phyloP scores from a whole-genome alignment of 2,888 invertebrate species.

The Drosophila silvestris region DNA sequence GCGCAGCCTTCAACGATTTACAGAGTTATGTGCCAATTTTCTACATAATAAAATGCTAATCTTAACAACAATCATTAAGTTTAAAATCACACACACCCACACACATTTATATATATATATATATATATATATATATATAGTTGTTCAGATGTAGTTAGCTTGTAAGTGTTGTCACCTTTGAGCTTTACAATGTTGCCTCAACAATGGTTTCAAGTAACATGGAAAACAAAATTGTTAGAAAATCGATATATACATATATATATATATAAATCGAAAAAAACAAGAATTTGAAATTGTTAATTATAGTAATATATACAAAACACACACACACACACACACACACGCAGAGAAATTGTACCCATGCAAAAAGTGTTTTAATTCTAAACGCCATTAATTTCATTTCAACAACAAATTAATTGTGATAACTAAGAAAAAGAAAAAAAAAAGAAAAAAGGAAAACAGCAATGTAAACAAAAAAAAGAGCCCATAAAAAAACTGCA shows the following conservation, averaged over 20 bases:
- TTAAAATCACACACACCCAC: slow-evolving; percentile 35
- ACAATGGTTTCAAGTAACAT: slow-evolving; percentile 78
- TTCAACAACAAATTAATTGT: slow-evolving; percentile 68
- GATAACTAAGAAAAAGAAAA: slow-evolving; percentile 52
- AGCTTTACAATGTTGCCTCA: slow-evolving; percentile 82
- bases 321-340: slow-evolving; percentile 18
- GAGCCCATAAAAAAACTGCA: slow-evolving; percentile 45
- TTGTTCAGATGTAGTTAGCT: slow-evolving; percentile 45
- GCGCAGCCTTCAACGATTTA: slow-evolving; percentile 72
- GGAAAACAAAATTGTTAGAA: slow-evolving; percentile 72
- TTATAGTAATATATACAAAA: slow-evolving; percentile 45
- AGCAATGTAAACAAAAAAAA: background rate
- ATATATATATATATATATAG: slow-evolving; percentile 33
- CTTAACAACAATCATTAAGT: slow-evolving; percentile 44
- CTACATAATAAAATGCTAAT: slow-evolving; percentile 59
- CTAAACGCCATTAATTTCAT: slow-evolving; percentile 66
- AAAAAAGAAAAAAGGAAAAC: slow-evolving; percentile 23
- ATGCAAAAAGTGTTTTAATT: slow-evolving; percentile 25
- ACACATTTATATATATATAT: slow-evolving; percentile 21
- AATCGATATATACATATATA: slow-evolving; percentile 34
- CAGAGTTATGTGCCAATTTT: slow-evolving; percentile 77
- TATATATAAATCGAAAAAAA: slow-evolving; percentile 25
- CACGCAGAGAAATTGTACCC: slow-evolving; percentile 27
- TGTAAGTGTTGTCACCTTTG: slow-evolving; percentile 81
- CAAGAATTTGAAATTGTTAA: slow-evolving; percentile 71